A percentile compares a stretch with the other conserved stretches of the same genome.
Evolutionary conservation across 1,140 invertebrate species (phyloP).

Genomic region (Campoletis sonorensis): DNA sequence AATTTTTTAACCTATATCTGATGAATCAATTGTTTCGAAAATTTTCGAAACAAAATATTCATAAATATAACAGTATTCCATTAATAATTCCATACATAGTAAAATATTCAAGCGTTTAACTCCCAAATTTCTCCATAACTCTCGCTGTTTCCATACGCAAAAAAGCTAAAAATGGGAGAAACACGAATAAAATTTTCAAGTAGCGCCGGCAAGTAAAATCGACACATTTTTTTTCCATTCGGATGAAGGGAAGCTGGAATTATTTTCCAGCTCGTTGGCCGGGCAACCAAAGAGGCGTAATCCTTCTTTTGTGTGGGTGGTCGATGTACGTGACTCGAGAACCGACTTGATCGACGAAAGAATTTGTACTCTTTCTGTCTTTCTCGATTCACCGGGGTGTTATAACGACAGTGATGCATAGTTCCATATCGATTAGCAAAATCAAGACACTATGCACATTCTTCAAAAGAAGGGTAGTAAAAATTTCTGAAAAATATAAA

Average conservation of each 20-base stretch:
- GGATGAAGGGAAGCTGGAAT: neutral
- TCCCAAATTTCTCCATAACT: neutral
- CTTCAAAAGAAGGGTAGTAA: neutral
- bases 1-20: neutral
- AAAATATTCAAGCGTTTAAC: neutral
- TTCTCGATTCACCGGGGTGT: neutral
- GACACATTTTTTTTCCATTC: conserved; percentile 4
- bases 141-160: neutral
- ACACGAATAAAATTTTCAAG: conserved; percentile 1
- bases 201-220: neutral
- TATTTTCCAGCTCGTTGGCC: conserved; percentile 12
- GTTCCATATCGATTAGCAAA: neutral
- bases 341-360: neutral
- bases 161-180: neutral
- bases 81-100: too few relatives aligned
- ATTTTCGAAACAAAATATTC: too few relatives aligned
- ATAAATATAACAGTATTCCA: too few relatives aligned
- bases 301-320: neutral
- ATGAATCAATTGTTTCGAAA: neutral
- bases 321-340: conserved; percentile 2
- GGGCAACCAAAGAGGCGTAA: neutral
- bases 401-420: neutral
- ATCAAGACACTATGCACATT: neutral
- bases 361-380: neutral
- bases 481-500: too few relatives aligned